A percentile compares a stretch with the other conserved stretches of the same genome.
Conservation (phyloP, 2,888 invertebrate species). For the Cyclophora albipunctata region DNA sequence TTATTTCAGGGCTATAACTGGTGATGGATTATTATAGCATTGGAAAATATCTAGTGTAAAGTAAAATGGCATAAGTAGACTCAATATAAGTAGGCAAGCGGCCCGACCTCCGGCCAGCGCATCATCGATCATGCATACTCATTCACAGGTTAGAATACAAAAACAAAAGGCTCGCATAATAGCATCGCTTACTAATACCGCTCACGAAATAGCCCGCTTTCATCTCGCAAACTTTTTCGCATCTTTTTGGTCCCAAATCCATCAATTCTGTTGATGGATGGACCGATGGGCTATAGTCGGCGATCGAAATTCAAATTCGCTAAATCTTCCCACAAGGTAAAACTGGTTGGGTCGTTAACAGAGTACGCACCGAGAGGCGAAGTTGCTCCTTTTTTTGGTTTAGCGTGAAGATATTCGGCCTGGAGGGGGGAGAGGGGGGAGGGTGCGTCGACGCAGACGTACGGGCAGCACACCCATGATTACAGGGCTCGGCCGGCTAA, state of each 20-base stretch:
- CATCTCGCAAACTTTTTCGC: constrained; percentile 56
- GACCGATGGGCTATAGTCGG: constrained; percentile 49
- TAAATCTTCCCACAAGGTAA: constrained; percentile 72
- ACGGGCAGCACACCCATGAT: constrained; percentile 68
- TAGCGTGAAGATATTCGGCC: constrained; percentile 65
- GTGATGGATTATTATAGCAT: no score
- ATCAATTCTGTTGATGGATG: constrained; percentile 74
- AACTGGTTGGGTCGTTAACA: constrained; percentile 71
- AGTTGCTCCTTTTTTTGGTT: constrained; percentile 50
- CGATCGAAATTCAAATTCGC: constrained; percentile 75
- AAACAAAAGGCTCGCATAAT: constrained; percentile 48
- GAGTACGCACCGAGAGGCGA: constrained; percentile 47
- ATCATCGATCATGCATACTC: constrained; percentile 19
- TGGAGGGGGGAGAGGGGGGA: constrained; percentile 26
- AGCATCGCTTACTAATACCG: constrained; percentile 61
- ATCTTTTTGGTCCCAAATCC: constrained; percentile 70
- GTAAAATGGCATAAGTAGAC: no score
- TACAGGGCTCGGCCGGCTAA: constrained; percentile 68
- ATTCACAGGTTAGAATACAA: constrained; percentile 25
- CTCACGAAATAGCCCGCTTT: constrained; percentile 61
- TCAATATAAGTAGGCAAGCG: background rate
- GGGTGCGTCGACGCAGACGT: constrained; percentile 60
- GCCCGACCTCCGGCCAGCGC: background rate
- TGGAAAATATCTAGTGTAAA: no score
- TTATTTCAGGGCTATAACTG: no score